phyloP scores from a whole-genome alignment of 2,797 vertebrate genomes.

The Pseudopleuronectes americanus region DNA sequence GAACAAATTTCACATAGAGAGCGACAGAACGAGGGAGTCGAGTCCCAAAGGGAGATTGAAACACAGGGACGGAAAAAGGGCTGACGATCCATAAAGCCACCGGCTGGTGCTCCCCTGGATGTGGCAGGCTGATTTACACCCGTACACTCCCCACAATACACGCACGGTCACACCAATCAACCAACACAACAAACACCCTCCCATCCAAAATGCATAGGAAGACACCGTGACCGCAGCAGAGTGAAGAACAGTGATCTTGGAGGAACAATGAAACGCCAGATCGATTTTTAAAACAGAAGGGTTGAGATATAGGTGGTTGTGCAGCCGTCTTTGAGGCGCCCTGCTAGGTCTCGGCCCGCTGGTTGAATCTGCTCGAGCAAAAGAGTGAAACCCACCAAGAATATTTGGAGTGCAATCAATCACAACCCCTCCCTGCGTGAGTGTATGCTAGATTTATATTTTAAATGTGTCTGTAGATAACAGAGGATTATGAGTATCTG shows the following conservation, averaged over 20 bases:
- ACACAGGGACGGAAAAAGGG: constrained; percentile 37
- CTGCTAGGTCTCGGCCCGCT: constrained; percentile 20
- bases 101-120: constrained; percentile 51
- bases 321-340: constrained; percentile 31
- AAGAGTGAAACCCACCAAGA: constrained; percentile 16
- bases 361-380: constrained; percentile 18
- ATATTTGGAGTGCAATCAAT: constrained; percentile 36
- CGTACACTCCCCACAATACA: constrained; percentile 44
- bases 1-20: constrained; percentile 64
- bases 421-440: constrained; percentile 22
- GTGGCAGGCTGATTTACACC: constrained; percentile 49
- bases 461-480: constrained; percentile 17
- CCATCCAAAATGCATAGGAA: constrained; percentile 28
- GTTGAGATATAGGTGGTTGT: constrained; percentile 22
- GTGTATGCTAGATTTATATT: constrained; percentile 23
- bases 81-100: constrained; percentile 63
- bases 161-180: constrained; percentile 39
- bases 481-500: constrained; percentile 15
- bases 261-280: constrained; percentile 55
- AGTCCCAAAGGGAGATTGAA: constrained; percentile 48
- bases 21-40: constrained; percentile 26
- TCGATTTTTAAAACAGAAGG: constrained; percentile 10
- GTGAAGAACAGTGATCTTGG: constrained; percentile 28
- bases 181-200: constrained; percentile 35
- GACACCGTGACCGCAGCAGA: constrained; percentile 46